Conservation (phyloP, 2,797 vertebrate species). For the Notoglanidium macrostoma region DNA sequence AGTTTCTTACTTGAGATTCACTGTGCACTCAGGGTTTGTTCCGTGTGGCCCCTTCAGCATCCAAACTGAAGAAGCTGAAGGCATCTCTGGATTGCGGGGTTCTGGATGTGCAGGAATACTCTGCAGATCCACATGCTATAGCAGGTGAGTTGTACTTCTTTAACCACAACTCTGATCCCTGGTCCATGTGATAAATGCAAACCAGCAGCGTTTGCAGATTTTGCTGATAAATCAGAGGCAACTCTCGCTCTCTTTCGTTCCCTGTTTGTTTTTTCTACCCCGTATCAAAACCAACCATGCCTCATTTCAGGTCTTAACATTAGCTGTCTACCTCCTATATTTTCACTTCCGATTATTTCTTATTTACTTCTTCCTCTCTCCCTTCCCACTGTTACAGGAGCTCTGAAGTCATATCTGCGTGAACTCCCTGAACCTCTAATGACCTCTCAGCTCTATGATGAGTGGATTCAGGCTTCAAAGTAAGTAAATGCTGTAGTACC, state of each 20-base stretch:
- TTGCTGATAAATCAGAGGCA: not conserved
- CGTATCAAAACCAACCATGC: conserved; percentile 25
- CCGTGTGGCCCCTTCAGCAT: conserved; percentile 94
- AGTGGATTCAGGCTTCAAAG: conserved; percentile 99
- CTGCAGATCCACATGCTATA: conserved; percentile 93
- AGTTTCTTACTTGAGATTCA: conserved; percentile 25
- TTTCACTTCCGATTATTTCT: not conserved
- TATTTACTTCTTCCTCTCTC: conserved; percentile 10
- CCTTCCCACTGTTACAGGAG: conserved; percentile 77
- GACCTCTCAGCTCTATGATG: conserved; percentile 96
- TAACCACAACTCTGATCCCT: not conserved
- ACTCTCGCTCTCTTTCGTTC: not conserved
- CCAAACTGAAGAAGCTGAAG: conserved; percentile 98
- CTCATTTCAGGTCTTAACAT: conserved; percentile 42
- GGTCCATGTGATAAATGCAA: conserved; percentile 7
- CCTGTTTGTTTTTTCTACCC: not conserved
- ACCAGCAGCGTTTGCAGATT: not conserved
- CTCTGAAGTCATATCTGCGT: conserved; percentile 97
- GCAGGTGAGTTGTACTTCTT: conserved; percentile 80
- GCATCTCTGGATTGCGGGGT: conserved; percentile 96
- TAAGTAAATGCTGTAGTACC: conserved; percentile 72
- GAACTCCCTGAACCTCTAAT: conserved; percentile 97
- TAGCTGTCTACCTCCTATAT: not conserved
- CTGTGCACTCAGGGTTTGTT: conserved; percentile 85
- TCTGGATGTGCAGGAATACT: conserved; percentile 95